Evolutionary conservation across 2,797 vertebrate genomes (phyloP).

Genomic region (Syngnathus acus): DNA sequence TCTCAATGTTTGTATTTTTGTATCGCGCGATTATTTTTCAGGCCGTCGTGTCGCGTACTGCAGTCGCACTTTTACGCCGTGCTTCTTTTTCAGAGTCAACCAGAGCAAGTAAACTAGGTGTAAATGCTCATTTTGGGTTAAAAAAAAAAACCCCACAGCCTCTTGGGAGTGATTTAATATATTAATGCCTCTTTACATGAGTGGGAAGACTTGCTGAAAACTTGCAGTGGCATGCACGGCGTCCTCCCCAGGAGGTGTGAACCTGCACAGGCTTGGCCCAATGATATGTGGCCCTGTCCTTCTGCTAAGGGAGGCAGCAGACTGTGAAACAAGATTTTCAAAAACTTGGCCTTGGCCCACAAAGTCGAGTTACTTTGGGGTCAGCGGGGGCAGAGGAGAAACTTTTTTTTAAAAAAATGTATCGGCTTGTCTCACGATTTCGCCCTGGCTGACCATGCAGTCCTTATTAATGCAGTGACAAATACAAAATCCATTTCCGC

Average conservation of each 20-base stretch:
- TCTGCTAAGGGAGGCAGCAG: slow-evolving; percentile 35
- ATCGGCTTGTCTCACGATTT: background rate
- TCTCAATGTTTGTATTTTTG: background rate
- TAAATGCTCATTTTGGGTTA: too few relatives aligned
- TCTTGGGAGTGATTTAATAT: background rate
- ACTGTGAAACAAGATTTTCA: slow-evolving; percentile 63
- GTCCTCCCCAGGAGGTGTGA: slow-evolving; percentile 17
- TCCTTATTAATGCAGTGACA: slow-evolving; percentile 4
- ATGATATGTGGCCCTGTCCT: slow-evolving; percentile 50
- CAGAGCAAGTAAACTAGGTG: background rate
- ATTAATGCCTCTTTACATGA: slow-evolving; percentile 2
- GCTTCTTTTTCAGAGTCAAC: background rate
- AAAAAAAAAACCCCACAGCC: background rate
- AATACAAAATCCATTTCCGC: slow-evolving; percentile 1
- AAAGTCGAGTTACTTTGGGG: slow-evolving; percentile 46
- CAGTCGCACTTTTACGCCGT: background rate
- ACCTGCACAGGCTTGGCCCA: slow-evolving; percentile 25
- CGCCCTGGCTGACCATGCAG: background rate
- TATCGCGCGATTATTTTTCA: background rate
- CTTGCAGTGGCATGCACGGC: slow-evolving; percentile 5
- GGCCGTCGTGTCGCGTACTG: background rate
- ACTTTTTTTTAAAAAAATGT: background rate
- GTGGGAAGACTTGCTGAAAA: background rate
- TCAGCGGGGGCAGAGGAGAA: slow-evolving; percentile 23
- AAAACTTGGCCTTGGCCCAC: slow-evolving; percentile 48